phyloP scores from a whole-genome alignment of 2,113 vertebrate species.

The Cryptotis parvus region DNA sequence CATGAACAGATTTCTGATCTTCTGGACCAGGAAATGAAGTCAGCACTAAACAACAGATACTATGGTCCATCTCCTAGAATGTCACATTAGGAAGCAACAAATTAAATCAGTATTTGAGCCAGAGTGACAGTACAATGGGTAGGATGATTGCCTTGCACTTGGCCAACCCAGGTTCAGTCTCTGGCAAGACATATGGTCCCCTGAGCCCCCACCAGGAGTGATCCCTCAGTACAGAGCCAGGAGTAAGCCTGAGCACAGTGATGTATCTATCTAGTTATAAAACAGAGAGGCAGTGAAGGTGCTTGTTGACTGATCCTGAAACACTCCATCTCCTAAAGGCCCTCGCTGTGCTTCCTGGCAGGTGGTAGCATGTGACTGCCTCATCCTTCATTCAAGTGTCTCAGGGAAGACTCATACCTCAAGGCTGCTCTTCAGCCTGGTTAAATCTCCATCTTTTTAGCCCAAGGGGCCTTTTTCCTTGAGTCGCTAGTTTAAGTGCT shows the following conservation, averaged over 20 bases:
- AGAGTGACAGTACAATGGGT: too few relatives aligned
- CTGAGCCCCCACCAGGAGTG: too few relatives aligned
- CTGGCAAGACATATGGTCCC: too few relatives aligned
- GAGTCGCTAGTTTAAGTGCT: too few relatives aligned
- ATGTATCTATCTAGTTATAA: constrained; percentile 17
- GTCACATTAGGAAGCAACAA: constrained; percentile 58
- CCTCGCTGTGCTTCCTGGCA: not conserved
- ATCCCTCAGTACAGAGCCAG: too few relatives aligned
- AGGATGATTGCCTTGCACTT: too few relatives aligned
- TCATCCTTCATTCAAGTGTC: not conserved
- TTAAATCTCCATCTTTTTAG: constrained; percentile 48
- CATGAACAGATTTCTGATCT: constrained; percentile 77
- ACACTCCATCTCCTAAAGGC: not conserved
- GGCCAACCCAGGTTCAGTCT: too few relatives aligned
- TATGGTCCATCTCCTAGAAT: constrained; percentile 38
- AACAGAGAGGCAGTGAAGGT: not conserved
- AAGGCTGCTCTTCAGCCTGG: not conserved
- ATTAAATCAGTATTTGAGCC: constrained; percentile 52
- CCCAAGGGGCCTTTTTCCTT: not conserved
- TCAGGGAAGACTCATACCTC: not conserved
- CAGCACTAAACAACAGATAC: constrained; percentile 54
- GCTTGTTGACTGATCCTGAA: not conserved
- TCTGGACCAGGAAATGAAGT: constrained; percentile 76
- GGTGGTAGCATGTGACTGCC: not conserved
- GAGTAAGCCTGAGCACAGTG: not conserved